Evolutionary conservation across 2,888 invertebrate genomes (phyloP), one percentile per base, ranked within the genome.

Genomic region (Phyllotreta cruciferae): DNA sequence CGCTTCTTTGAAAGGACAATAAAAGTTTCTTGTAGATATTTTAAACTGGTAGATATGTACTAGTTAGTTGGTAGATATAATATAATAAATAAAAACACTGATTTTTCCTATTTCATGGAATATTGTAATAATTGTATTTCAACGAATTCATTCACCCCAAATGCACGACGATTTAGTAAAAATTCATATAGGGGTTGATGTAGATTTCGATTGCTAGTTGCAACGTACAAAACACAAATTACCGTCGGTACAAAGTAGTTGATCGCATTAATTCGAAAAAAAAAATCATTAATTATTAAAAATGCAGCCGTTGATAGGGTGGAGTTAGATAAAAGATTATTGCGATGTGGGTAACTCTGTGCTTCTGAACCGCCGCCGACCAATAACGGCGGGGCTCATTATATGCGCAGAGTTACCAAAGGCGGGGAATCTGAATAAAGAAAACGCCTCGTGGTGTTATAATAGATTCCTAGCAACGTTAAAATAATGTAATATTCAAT

Each of bases 381-480:
- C 74, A 73, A 73, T 74, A 68, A 67, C 35, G 64, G 70, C 58
- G 50, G 57, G 60, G 57, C 38, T 53, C 50, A 67, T 68, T 50
- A 62, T 68, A 64, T 70, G 77, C 77, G 77, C 77, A 76, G 71
- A 75, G 67, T 70, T 58, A 58, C 64, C 24, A 60, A 68, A 72
- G 78, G 77, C 77, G 77, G 76, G 68, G 73, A 72, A 69, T 68
- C 67, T 56, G 66, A 67, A 66, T 63, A 71, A 72, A 71, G 74
- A 75, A 73, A 73, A 73, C 75, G 72, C 75, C 73, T 71, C 56
- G 66, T 66, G 70, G 74, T 75, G 74, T 76, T 73, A 73, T 75
- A 75, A 74, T 74, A 73, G 71, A 73, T 72, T 75, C 74, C 71
- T 75, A 73, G 75, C 74, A 76, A 76, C 64, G 64, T 60, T 56